Percentiles rank a stretch among this genome's conserved stretches.
These are phyloP conservation scores for Mus spretus DNA, from an alignment of 2,797 vertebrate species.

Conservation along the genomic window DNA sequence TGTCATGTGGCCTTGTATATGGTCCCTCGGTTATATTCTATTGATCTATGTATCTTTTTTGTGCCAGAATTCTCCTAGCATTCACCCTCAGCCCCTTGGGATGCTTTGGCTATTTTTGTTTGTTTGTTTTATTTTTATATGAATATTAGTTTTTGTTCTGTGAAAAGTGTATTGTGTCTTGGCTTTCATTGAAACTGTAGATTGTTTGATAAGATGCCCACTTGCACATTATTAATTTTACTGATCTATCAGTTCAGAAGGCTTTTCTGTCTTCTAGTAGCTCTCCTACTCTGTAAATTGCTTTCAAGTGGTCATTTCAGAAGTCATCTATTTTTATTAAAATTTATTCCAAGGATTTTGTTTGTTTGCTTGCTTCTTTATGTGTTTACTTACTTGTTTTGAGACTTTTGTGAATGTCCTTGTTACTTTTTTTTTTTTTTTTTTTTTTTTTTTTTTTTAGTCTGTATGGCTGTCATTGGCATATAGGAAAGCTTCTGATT, in stretches of 20 bases:
- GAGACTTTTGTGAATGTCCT: neutral
- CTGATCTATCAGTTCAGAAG: no score
- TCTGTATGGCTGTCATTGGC: no score
- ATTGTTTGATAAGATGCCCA: neutral
- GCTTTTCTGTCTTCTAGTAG: neutral
- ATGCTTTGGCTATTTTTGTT: neutral
- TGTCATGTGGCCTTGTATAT: neutral
- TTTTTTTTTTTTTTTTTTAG: no score
- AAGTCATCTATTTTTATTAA: neutral
- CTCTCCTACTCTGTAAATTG: neutral
- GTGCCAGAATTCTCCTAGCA: no score
- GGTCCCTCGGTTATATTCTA: neutral
- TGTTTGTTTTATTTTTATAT: neutral
- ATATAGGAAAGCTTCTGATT: neutral
- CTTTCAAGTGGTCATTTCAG: neutral
- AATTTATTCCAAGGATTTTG: neutral
- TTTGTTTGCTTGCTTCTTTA: neutral
- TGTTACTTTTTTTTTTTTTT: no score
- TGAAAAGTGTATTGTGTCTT: neutral
- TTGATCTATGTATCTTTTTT: neutral
- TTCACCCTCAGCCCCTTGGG: rapidly evolving
- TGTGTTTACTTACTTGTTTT: neutral
- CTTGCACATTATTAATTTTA: neutral
- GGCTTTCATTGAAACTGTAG: neutral
- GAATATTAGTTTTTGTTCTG: neutral